These are phyloP conservation scores for Onychostruthus taczanowskii DNA, from an alignment of 2,113 vertebrate genomes.

Conservation along the genomic window DNA sequence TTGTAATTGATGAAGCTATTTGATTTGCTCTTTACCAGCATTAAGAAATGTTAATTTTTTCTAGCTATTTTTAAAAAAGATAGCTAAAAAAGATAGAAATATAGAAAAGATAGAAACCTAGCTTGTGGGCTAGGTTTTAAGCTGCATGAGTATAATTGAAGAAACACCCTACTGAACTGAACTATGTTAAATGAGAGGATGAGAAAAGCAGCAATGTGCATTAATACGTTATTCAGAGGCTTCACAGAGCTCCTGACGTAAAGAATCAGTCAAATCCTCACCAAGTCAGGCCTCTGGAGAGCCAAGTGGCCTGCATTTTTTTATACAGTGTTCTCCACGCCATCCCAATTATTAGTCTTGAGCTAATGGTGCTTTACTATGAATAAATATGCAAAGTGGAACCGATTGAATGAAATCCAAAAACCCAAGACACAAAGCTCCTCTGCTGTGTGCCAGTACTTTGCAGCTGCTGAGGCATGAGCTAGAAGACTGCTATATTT, in stretches of 20 bases:
- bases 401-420: not conserved
- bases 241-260: not conserved
- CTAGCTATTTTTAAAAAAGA: not conserved
- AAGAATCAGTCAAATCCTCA: not conserved
- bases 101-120: not conserved
- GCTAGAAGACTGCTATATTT: not conserved
- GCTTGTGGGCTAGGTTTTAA: not conserved
- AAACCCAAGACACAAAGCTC: slow-evolving; percentile 1
- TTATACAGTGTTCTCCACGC: not conserved
- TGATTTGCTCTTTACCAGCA: not conserved
- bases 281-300: not conserved
- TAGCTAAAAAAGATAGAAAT: too few species aligned
- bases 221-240: not conserved
- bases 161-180: not conserved
- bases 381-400: slow-evolving; percentile 27
- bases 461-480: not conserved
- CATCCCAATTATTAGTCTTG: not conserved
- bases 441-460: not conserved
- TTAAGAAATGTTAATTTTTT: not conserved
- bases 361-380: not conserved
- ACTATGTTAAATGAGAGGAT: not conserved
- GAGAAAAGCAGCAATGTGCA: not conserved
- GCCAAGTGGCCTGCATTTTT: not conserved
- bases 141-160: not conserved
- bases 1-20: not conserved